phyloP scores from a whole-genome alignment of 1,140 invertebrate genomes.

The Ridgeia piscesae region DNA sequence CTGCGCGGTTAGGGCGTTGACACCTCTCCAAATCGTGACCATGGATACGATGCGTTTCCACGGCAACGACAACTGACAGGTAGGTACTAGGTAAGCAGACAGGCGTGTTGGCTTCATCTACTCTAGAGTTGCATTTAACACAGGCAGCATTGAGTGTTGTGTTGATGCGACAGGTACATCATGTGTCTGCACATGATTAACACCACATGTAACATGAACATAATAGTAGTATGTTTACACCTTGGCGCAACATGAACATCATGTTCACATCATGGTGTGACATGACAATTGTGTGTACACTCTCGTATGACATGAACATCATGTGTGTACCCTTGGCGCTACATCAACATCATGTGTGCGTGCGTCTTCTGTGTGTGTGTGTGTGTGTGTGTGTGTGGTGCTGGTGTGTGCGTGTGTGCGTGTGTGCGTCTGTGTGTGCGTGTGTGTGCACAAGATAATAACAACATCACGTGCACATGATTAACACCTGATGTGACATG shows the following conservation, averaged over 20 bases:
- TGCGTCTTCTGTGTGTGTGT: too few species aligned
- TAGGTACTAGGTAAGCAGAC: not conserved
- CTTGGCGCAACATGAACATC: not conserved
- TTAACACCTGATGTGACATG: not conserved
- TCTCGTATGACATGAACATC: too few species aligned
- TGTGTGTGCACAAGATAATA: too few species aligned
- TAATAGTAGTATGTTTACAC: not conserved
- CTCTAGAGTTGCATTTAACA: not conserved
- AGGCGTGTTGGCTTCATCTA: not conserved
- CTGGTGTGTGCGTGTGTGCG: too few species aligned
- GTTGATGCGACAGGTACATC: not conserved
- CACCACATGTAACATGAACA: not conserved
- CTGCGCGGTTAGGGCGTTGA: not conserved
- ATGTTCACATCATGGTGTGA: too few species aligned
- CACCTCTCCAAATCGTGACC: not conserved
- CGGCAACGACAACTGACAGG: not conserved
- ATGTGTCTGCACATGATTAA: not conserved
- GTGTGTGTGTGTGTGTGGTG: too few species aligned
- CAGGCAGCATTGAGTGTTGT: not conserved
- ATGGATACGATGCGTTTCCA: not conserved
- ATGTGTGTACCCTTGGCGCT: too few species aligned
- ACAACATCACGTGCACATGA: not conserved
- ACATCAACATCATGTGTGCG: not conserved
- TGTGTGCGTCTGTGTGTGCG: too few species aligned
- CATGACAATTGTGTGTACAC: too few species aligned